Conservation (phyloP, 2,888 invertebrate species). For the Harpalus rufipes region DNA sequence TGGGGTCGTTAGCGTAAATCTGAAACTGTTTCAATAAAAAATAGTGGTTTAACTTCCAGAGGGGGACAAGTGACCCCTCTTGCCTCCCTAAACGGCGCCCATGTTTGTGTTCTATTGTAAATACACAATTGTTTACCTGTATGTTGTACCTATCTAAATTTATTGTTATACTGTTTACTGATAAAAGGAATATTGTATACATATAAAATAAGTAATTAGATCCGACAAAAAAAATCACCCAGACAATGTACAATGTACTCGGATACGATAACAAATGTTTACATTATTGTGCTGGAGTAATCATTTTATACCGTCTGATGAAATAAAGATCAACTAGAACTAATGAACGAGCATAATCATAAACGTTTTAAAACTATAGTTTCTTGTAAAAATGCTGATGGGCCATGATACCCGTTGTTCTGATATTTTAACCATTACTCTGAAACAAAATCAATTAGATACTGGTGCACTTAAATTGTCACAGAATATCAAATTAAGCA, state of each 20-base stretch:
- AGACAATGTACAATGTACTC: conserved; percentile 35
- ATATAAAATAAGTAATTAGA: not conserved
- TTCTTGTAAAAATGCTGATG: not conserved
- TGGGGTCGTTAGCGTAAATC: no score
- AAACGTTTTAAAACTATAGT: not conserved
- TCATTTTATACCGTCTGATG: conserved; percentile 15
- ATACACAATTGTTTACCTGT: no score
- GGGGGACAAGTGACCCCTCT: no score
- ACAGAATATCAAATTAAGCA: not conserved
- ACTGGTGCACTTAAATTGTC: not conserved
- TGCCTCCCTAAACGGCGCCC: no score
- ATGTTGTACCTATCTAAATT: not conserved
- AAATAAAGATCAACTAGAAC: not conserved
- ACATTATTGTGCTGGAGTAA: conserved; percentile 22
- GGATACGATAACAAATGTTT: conserved; percentile 24
- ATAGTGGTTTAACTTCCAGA: no score
- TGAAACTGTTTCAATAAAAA: no score
- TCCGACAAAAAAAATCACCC: not conserved
- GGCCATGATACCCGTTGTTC: conserved; percentile 2
- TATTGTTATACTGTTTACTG: not conserved
- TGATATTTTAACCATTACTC: not conserved
- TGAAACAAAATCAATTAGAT: not conserved
- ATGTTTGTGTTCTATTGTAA: no score
- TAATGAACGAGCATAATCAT: conserved; percentile 9
- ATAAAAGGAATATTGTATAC: not conserved